Conservation (phyloP, 1,140 invertebrate species). For the Oryzaephilus surinamensis region DNA sequence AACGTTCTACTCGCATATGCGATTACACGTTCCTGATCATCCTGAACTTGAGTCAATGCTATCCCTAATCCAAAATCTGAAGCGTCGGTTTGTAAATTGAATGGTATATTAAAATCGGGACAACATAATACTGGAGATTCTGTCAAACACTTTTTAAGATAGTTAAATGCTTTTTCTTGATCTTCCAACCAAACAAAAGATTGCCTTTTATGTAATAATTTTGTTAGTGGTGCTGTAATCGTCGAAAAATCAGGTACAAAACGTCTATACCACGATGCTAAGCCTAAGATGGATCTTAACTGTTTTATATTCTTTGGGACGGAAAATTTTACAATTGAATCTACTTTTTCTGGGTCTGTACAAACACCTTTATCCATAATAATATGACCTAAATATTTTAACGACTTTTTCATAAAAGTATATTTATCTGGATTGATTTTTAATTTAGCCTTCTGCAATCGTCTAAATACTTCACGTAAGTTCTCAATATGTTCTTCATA, state of each 20-base stretch:
- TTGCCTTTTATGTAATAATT: too few species aligned
- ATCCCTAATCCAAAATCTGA: slow-evolving; percentile 1
- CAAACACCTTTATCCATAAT: slow-evolving; percentile 1
- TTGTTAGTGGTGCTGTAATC: slow-evolving; percentile 14
- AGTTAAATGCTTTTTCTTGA: too few species aligned
- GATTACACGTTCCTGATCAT: not conserved
- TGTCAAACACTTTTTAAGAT: too few species aligned
- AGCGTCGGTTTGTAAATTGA: slow-evolving; percentile 14
- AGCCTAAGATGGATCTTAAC: slow-evolving; percentile 22
- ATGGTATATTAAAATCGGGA: slow-evolving; percentile 12
- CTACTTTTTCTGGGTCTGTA: not conserved
- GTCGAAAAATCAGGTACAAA: slow-evolving; percentile 16
- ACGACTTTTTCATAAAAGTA: slow-evolving; percentile 13
- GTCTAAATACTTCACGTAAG: slow-evolving; percentile 26
- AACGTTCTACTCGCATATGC: slow-evolving; percentile 4
- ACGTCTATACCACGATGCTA: slow-evolving; percentile 21
- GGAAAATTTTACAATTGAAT: too few species aligned
- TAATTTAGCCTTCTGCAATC: slow-evolving; percentile 19
- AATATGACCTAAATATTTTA: slow-evolving; percentile 7
- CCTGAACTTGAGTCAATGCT: slow-evolving; percentile 7
- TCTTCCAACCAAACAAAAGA: too few species aligned
- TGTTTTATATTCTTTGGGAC: slow-evolving; percentile 12
- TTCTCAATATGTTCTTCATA: slow-evolving; percentile 26
- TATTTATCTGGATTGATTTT: slow-evolving; percentile 32
- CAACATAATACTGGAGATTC: slow-evolving; percentile 15